Percentiles rank a stretch among this genome's conserved stretches.
Evolutionary conservation across 2,797 vertebrate species (phyloP).

Genomic region (Yasuhikotakia modesta): DNA sequence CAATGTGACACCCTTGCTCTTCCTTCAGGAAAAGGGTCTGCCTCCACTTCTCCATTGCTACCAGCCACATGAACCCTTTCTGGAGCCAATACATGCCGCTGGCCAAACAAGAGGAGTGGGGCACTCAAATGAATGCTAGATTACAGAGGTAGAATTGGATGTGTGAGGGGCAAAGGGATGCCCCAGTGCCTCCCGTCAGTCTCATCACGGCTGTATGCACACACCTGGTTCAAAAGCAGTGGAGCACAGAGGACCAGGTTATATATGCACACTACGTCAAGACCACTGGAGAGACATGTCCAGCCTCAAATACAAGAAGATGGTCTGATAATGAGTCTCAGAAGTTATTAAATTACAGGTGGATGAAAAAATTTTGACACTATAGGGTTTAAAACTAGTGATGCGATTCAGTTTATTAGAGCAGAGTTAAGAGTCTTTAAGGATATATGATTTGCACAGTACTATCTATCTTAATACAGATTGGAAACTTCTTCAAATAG

Average conservation of each 20-base stretch:
- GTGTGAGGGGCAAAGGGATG: constrained; percentile 34
- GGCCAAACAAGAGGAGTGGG: neutral
- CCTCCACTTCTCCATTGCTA: constrained; percentile 26
- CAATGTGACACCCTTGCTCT: constrained; percentile 19
- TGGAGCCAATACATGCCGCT: neutral
- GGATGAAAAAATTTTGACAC: constrained; percentile 19
- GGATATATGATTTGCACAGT: neutral
- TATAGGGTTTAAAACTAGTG: neutral
- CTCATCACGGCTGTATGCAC: constrained; percentile 21
- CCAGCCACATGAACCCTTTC: neutral
- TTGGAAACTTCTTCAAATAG: no score
- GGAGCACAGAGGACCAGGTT: constrained; percentile 19
- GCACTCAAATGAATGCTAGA: neutral
- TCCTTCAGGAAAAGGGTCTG: constrained; percentile 22
- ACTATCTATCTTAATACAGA: no score
- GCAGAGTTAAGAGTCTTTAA: neutral
- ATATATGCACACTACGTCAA: constrained; percentile 16
- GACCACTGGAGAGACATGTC: constrained; percentile 5
- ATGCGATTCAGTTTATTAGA: constrained; percentile 12
- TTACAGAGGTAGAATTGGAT: constrained; percentile 20
- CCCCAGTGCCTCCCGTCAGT: constrained; percentile 35
- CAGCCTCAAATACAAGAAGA: neutral
- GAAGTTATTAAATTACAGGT: constrained; percentile 14
- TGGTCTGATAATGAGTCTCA: constrained; percentile 13
- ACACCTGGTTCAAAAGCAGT: neutral